phyloP scores from a whole-genome alignment of 1,140 invertebrate species.

The Brachionus sp. region DNA sequence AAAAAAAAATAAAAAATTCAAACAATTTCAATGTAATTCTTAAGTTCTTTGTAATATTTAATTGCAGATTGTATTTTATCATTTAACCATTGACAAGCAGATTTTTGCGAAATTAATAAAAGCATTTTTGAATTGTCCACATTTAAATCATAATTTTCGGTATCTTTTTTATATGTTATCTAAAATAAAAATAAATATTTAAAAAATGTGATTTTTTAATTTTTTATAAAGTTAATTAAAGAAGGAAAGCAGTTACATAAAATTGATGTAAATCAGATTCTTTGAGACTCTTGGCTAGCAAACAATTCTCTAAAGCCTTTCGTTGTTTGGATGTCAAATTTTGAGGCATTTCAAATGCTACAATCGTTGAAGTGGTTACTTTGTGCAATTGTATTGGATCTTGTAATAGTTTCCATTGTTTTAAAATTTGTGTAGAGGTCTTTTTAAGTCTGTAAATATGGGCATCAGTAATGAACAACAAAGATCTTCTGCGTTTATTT shows the following conservation, averaged over 20 bases:
- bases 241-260: not conserved
- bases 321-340: not conserved
- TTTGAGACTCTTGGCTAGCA: not conserved
- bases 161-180: not conserved
- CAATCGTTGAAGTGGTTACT: not conserved
- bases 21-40: not conserved
- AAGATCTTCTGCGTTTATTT: not conserved
- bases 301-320: not conserved
- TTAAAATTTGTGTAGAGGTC: constrained; percentile 38
- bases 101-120: not conserved
- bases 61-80: constrained; percentile 19
- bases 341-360: not conserved
- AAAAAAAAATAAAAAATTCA: not conserved
- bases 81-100: not conserved
- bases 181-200: not conserved
- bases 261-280: not conserved
- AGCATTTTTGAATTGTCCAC: not conserved
- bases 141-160: not conserved
- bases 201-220: too few relatives aligned
- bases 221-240: not conserved
- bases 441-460: not conserved
- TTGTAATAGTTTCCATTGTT: constrained; percentile 22
- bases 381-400: not conserved
- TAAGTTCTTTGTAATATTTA: constrained; percentile 24
- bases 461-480: constrained; percentile 20